A percentile compares a stretch with the other conserved stretches of the same genome.
Conservation (phyloP, 2,797 vertebrate species). For the Microctenopoma steveboyesi region DNA sequence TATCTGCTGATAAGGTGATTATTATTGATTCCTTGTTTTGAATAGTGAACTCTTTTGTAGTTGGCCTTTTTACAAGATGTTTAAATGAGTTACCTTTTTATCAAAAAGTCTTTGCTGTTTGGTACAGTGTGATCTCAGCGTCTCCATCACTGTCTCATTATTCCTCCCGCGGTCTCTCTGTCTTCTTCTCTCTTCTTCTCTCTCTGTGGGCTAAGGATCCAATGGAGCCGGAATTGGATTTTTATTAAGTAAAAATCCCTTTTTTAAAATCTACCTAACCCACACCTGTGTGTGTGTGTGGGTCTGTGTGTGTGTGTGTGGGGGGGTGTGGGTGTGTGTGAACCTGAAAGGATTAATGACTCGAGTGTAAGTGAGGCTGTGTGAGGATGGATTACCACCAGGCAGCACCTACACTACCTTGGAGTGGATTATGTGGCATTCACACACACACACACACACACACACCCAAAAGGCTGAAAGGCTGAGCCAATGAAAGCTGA, state of each 20-base stretch:
- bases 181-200: conserved; percentile 34
- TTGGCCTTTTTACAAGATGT: conserved; percentile 1
- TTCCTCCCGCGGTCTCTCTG: conserved; percentile 54
- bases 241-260: conserved; percentile 63
- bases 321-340: not conserved
- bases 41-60: not conserved
- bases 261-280: conserved; percentile 55
- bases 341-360: conserved; percentile 41
- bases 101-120: conserved; percentile 23
- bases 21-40: too few species aligned
- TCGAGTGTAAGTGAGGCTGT: conserved; percentile 10
- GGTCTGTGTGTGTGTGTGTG: not conserved
- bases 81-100: not conserved
- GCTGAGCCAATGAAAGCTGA: too few species aligned
- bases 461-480: too few species aligned
- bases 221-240: conserved; percentile 62
- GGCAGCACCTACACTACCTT: not conserved
- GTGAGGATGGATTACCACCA: conserved; percentile 20
- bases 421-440: not conserved
- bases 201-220: conserved; percentile 55
- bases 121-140: conserved; percentile 46
- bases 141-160: conserved; percentile 66
- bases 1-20: too few species aligned
- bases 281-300: not conserved
- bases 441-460: not conserved